These are phyloP conservation scores for Lagorchestes hirsutus DNA, from an alignment of 2,797 vertebrate species.

Conservation along the genomic window DNA sequence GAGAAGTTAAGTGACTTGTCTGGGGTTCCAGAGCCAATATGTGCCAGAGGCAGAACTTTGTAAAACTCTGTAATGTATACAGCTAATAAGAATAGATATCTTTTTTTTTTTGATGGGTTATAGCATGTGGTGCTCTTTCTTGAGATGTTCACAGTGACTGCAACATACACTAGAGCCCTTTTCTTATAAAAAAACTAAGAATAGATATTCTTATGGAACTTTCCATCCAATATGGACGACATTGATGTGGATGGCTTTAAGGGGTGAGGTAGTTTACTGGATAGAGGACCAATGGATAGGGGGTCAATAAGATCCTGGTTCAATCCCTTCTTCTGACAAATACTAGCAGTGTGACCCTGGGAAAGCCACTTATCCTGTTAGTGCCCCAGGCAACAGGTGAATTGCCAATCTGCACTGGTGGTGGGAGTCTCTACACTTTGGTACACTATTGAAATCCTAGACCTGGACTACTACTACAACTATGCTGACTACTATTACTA, in stretches of 20 bases:
- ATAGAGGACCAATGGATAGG: background rate
- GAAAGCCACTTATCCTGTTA: background rate
- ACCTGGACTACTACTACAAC: background rate
- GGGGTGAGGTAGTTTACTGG: background rate
- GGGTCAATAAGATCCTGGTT: background rate
- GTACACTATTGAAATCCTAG: background rate
- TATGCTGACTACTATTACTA: no score
- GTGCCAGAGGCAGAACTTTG: background rate
- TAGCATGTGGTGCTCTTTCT: background rate
- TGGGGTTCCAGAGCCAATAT: background rate
- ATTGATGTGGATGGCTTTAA: background rate
- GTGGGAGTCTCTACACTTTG: background rate
- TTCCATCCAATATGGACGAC: background rate
- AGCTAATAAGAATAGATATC: background rate
- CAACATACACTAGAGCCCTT: background rate
- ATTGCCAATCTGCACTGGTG: background rate
- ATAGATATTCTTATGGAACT: background rate
- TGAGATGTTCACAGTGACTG: background rate
- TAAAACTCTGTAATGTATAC: no score
- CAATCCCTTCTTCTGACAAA: background rate
- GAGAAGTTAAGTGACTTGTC: background rate
- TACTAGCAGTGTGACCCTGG: background rate
- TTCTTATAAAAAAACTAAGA: background rate
- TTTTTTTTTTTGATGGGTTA: background rate
- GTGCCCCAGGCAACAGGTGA: background rate